Conservation (phyloP, 2,113 vertebrate species). For the Cichladusa arquata region DNA sequence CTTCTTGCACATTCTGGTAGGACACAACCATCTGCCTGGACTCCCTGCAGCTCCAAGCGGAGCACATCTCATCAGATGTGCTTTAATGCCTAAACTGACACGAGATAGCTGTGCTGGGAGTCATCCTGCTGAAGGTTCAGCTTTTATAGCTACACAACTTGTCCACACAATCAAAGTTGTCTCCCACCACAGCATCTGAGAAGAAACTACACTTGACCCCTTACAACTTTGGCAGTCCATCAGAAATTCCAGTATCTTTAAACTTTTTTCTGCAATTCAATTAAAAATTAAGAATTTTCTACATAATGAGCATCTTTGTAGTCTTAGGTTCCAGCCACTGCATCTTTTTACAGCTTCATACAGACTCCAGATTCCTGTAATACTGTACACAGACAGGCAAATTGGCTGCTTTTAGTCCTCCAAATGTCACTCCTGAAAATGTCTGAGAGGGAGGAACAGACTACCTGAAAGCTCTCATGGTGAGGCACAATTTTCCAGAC, state of each 20-base stretch:
- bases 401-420: neutral
- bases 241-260: neutral
- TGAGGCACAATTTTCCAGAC: neutral
- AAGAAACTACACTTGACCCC: neutral
- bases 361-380: neutral
- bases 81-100: neutral
- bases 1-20: neutral
- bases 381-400: neutral
- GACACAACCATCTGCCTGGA: neutral
- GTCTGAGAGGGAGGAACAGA: neutral
- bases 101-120: neutral
- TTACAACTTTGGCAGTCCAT: neutral
- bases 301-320: neutral
- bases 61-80: neutral
- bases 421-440: neutral
- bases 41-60: neutral
- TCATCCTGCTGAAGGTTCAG: neutral
- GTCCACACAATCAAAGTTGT: neutral
- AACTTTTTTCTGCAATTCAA: neutral
- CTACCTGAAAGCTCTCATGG: neutral
- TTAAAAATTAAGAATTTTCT: neutral
- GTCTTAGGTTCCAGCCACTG: neutral
- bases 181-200: neutral
- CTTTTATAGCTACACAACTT: neutral
- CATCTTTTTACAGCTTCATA: neutral